These are phyloP conservation scores for Gonioctena quinquepunctata DNA, from an alignment of 1,140 invertebrate species.

Conservation along the genomic window DNA sequence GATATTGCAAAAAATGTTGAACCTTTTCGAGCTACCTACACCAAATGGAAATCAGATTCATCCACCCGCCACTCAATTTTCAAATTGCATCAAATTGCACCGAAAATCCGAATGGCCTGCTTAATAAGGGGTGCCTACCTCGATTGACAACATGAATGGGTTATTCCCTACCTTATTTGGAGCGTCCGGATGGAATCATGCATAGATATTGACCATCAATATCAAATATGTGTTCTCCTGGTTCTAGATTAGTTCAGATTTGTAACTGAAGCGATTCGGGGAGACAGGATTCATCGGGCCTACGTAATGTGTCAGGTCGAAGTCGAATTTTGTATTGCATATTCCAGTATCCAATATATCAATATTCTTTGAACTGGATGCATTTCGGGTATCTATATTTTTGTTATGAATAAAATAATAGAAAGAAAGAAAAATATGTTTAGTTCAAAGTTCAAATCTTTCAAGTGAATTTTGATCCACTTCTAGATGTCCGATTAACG, in stretches of 20 bases:
- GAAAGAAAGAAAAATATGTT: too few relatives aligned
- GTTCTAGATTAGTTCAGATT: constrained; percentile 1
- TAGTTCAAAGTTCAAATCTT: too few relatives aligned
- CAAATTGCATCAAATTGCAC: background rate
- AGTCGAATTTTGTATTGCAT: background rate
- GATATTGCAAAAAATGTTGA: too few relatives aligned
- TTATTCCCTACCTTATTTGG: constrained; percentile 8
- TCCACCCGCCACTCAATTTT: background rate
- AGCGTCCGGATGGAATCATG: constrained; percentile 13
- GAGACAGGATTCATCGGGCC: background rate
- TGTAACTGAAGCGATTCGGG: background rate
- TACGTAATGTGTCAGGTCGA: background rate
- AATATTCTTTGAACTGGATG: too few relatives aligned
- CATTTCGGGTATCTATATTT: too few relatives aligned
- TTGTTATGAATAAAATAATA: too few relatives aligned
- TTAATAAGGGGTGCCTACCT: background rate
- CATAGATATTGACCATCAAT: constrained; percentile 25
- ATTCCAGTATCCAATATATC: too few relatives aligned
- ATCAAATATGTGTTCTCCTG: constrained; percentile 16
- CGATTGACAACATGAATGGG: constrained; percentile 3
- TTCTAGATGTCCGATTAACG: too few relatives aligned
- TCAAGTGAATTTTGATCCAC: too few relatives aligned
- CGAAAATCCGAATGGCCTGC: constrained; percentile 2
- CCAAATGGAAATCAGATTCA: too few relatives aligned
- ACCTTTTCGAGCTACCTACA: too few relatives aligned